A percentile compares a stretch with the other conserved stretches of the same genome.
Conservation (phyloP, 2,888 invertebrate genomes). For the Elegia similella region DNA sequence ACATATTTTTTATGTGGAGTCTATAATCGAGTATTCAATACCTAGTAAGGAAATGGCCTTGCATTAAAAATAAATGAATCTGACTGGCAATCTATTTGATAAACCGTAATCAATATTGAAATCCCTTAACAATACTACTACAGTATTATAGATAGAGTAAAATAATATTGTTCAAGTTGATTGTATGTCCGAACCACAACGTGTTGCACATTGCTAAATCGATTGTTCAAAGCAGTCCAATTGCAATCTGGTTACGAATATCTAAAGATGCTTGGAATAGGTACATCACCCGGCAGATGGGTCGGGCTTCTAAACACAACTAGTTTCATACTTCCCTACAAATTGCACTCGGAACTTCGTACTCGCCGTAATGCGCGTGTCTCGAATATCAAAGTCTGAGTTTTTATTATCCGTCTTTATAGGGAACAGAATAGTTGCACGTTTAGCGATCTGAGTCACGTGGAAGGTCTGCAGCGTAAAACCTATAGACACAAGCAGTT, state of each 20-base stretch:
- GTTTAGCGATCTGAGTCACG: neutral
- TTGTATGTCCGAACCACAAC: too few relatives aligned
- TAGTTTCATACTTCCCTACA: neutral
- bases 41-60: too few relatives aligned
- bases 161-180: too few relatives aligned
- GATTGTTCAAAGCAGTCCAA: neutral
- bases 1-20: too few relatives aligned
- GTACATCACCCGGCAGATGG: neutral
- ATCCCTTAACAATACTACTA: too few relatives aligned
- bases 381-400: neutral
- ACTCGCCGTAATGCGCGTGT: neutral
- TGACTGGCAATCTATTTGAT: too few relatives aligned
- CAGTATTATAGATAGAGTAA: too few relatives aligned
- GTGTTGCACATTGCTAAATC: too few relatives aligned
- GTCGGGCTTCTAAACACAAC: neutral
- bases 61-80: too few relatives aligned
- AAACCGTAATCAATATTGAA: too few relatives aligned
- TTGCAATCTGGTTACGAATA: conserved; percentile 18
- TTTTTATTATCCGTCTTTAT: neutral
- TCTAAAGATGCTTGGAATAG: conserved; percentile 1
- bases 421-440: neutral
- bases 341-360: neutral
- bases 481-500: neutral
- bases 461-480: neutral
- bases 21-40: too few relatives aligned